Percentiles rank a stretch among this genome's conserved stretches.
Conservation (phyloP, 2,113 vertebrate species). For the Acanthochromis polyacanthus region DNA sequence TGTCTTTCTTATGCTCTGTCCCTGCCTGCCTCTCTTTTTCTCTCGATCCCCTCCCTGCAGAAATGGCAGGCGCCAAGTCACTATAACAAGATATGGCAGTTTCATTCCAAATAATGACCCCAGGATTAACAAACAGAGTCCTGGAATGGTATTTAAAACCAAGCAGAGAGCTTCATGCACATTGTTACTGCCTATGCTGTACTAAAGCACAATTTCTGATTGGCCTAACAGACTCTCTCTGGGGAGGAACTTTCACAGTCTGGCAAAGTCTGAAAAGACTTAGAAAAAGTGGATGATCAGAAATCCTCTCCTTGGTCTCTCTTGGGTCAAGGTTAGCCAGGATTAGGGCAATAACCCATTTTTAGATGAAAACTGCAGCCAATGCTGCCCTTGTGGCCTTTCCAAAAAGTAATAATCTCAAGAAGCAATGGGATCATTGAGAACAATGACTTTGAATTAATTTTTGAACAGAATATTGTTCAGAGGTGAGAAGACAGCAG, state of each 20-base stretch:
- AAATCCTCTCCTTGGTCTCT: conserved; percentile 18
- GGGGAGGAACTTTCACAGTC: conserved; percentile 46
- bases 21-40: conserved; percentile 35
- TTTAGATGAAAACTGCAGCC: conserved; percentile 28
- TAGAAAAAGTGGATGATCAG: conserved; percentile 14
- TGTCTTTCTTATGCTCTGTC: conserved; percentile 59
- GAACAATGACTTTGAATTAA: conserved; percentile 1
- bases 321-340: conserved; percentile 44
- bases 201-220: conserved; percentile 56
- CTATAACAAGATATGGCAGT: conserved; percentile 78
- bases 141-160: conserved; percentile 73
- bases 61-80: conserved; percentile 70
- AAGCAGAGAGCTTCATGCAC: conserved; percentile 40
- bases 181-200: conserved; percentile 54
- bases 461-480: conserved; percentile 18
- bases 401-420: conserved; percentile 23
- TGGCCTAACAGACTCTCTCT: conserved; percentile 62
- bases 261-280: conserved; percentile 25
- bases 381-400: conserved; percentile 15
- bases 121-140: conserved; percentile 72
- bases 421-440: conserved; percentile 21
- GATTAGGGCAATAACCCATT: conserved; percentile 14
- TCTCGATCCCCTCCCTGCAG: conserved; percentile 53
- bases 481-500: conserved; percentile 9
- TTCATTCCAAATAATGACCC: conserved; percentile 77